Evolutionary conservation across 2,888 invertebrate genomes (phyloP).

Genomic region (Boloria selene): DNA sequence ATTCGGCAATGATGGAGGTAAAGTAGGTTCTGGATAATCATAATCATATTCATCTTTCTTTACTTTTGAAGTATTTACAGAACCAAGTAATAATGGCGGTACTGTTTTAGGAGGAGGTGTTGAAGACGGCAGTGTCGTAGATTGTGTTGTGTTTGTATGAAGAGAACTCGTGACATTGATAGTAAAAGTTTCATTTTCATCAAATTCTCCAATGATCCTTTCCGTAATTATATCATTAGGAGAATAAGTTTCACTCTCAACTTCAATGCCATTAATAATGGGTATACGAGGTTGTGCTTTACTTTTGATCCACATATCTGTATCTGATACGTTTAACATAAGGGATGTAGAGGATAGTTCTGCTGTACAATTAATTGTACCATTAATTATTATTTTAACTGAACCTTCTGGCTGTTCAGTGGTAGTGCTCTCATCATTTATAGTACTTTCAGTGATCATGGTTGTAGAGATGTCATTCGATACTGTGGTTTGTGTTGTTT

Average conservation of each 20-base stretch:
- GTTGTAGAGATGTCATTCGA: slow-evolving; percentile 41
- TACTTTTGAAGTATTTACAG: slow-evolving; percentile 78
- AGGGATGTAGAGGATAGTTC: slow-evolving; percentile 70
- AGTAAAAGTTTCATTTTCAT: slow-evolving; percentile 78
- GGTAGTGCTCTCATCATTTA: slow-evolving; percentile 40
- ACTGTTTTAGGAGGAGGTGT: slow-evolving; percentile 57
- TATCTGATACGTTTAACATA: slow-evolving; percentile 55
- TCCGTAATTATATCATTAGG: slow-evolving; percentile 72
- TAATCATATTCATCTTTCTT: slow-evolving; percentile 85
- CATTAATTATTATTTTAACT: slow-evolving; percentile 69
- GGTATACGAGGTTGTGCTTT: slow-evolving; percentile 61
- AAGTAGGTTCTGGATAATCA: slow-evolving; percentile 86
- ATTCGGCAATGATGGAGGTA: slow-evolving; percentile 92
- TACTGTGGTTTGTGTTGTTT: slow-evolving; percentile 37
- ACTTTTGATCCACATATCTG: slow-evolving; percentile 52
- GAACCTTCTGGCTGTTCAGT: slow-evolving; percentile 66
- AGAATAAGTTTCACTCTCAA: slow-evolving; percentile 63
- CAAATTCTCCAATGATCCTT: slow-evolving; percentile 59
- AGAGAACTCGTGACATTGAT: slow-evolving; percentile 82
- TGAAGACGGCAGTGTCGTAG: slow-evolving; percentile 42
- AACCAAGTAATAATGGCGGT: slow-evolving; percentile 60
- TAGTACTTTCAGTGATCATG: slow-evolving; percentile 39
- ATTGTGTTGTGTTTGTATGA: slow-evolving; percentile 65
- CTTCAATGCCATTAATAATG: slow-evolving; percentile 50
- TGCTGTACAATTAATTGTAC: slow-evolving; percentile 74